phyloP scores from a whole-genome alignment of 2,113 vertebrate species.

The Cyphomyrus discorhynchus region DNA sequence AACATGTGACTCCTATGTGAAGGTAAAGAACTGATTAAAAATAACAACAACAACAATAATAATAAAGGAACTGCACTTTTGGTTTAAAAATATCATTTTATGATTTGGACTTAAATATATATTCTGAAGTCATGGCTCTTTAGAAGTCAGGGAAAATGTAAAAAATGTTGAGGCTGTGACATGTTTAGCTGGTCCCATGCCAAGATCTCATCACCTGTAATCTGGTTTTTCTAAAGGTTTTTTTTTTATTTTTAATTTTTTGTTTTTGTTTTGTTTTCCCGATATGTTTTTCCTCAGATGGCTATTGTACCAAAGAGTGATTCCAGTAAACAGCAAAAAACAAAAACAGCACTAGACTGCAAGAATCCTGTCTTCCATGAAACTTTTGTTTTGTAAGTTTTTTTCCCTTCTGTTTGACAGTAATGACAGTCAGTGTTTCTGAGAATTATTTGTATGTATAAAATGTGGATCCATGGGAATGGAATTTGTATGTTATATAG shows the following conservation, averaged over 20 bases:
- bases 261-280: background rate
- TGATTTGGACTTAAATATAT: constrained; percentile 6
- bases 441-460: background rate
- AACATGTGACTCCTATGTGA: constrained; percentile 69
- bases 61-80: background rate
- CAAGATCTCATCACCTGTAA: background rate
- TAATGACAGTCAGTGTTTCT: background rate
- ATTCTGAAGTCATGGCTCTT: background rate
- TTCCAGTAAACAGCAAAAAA: constrained; percentile 39
- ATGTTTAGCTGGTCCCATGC: background rate
- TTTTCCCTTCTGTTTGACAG: background rate
- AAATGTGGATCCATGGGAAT: background rate
- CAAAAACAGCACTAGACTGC: constrained; percentile 42
- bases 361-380: constrained; percentile 47
- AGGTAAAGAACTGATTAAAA: constrained; percentile 51
- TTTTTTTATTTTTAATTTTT: background rate
- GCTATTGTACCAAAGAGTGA: constrained; percentile 41
- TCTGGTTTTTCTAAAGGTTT: background rate
- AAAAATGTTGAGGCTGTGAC: background rate
- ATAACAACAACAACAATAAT: background rate
- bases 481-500: background rate
- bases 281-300: constrained; percentile 35
- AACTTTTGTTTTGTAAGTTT: constrained; percentile 44
- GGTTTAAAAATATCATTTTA: background rate
- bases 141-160: background rate